Base-by-base conservation (phyloP, 2,113 vertebrate genomes). In the Semicossyphus pulcher region DNA sequence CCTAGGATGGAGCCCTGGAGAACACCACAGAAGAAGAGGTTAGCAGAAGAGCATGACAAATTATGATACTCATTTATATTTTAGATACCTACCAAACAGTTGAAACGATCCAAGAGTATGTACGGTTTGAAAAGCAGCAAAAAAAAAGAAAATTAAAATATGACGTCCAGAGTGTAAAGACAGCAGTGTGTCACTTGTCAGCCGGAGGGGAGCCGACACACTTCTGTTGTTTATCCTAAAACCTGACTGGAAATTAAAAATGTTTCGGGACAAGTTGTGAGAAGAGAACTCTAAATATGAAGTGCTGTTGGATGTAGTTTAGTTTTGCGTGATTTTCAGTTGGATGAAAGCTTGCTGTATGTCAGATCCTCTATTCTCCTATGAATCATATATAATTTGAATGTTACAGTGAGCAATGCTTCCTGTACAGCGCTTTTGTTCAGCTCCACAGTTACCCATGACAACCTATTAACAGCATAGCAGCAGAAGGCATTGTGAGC, bases 401-500 rank as follows among this genome's bases (percentile, higher is more conserved):
- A 28, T 28, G 23, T 28, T 53, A 10, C 11, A 26, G 23, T 56
- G 31, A 28, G 64, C 49, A 23, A n/a, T 37, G 34, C n/a, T 29
- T 36, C 56, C 49, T 59, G n/a, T 44, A 21, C 29, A 56, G 23
- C 56, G 32, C 20, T 26, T 61, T 68, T 49, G 45, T 64, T 41
- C 36, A 48, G 16, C 18, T 45, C 25, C 32, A 47, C 45, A 53
- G 36, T 47, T 7, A 41, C 37, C 20, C 26, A 48, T 57, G 49
- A 42, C 48, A 37, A 34, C 26, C 57, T 44, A 21, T 72, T 21
- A 60, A 42, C 32, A 39, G n/a, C 26, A 14, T 2, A n/a, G 41
- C 21, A 26, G 45, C 2, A 4, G 42, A 3, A 60, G 29, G 4
- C 25, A 54, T 26, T 10, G 15, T 9, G 7, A 29, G 12, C 10